These are phyloP conservation scores for Triplophysa rosa DNA, from an alignment of 2,113 vertebrate genomes.

Conservation along the genomic window DNA sequence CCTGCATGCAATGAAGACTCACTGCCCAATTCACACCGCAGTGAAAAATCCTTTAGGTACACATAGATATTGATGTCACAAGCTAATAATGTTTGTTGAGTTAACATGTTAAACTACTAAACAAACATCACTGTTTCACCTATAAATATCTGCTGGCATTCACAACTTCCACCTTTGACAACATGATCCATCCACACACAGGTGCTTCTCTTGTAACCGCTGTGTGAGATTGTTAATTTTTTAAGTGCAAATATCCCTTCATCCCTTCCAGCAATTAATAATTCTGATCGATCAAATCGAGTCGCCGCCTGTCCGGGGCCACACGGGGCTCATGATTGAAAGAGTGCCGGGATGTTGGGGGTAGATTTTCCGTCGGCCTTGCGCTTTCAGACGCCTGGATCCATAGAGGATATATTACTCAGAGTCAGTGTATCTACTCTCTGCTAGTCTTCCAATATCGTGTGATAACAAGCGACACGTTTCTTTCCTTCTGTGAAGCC, in stretches of 20 bases:
- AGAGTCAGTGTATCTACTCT: not conserved
- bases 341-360: not conserved
- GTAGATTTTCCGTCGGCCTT: not conserved
- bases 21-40: too few species aligned
- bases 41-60: not conserved
- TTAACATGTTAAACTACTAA: constrained; percentile 9
- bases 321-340: not conserved
- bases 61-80: not conserved
- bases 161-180: constrained; percentile 30
- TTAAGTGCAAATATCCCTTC: constrained; percentile 40
- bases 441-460: not conserved
- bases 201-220: constrained; percentile 28
- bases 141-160: constrained; percentile 40
- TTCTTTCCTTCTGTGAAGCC: not conserved
- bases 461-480: not conserved
- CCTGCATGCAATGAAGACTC: too few species aligned
- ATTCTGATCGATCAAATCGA: constrained; percentile 36
- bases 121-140: constrained; percentile 4
- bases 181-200: constrained; percentile 34
- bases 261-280: constrained; percentile 39
- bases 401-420: constrained; percentile 12
- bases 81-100: constrained; percentile 8
- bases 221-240: constrained; percentile 41
- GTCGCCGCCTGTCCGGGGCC: not conserved
- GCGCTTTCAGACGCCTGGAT: not conserved